phyloP scores from a whole-genome alignment of 2,888 invertebrate species.

The Leucania comma region DNA sequence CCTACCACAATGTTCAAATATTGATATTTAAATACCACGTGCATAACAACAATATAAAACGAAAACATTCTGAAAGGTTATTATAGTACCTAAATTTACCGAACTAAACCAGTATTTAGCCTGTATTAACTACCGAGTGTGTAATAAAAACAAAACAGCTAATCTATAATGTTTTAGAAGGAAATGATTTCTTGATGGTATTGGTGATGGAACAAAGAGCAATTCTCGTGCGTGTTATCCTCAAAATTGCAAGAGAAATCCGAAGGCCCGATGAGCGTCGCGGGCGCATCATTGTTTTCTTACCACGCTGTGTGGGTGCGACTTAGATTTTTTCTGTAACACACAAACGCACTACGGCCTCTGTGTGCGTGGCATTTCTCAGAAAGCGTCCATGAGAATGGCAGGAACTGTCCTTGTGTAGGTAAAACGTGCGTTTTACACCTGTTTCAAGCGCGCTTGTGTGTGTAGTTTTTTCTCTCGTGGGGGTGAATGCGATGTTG shows the following conservation, averaged over 20 bases:
- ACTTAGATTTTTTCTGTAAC: conserved; percentile 76
- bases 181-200: background rate
- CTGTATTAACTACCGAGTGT: background rate
- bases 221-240: conserved; percentile 29
- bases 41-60: conserved; percentile 4
- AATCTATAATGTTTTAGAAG: background rate
- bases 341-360: conserved; percentile 59
- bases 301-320: conserved; percentile 70
- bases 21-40: conserved; percentile 29
- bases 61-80: background rate
- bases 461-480: conserved; percentile 67
- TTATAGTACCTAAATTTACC: background rate
- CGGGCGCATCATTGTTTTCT: conserved; percentile 75
- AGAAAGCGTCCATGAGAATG: conserved; percentile 72
- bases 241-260: conserved; percentile 71
- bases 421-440: conserved; percentile 73
- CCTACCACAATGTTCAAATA: conserved; percentile 31
- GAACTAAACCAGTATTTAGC: background rate
- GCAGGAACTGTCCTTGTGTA: conserved; percentile 65
- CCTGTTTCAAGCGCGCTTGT: conserved; percentile 72
- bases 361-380: conserved; percentile 76
- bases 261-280: conserved; percentile 63
- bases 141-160: background rate
- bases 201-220: conserved; percentile 26
- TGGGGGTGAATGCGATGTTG: conserved; percentile 83